Conservation (phyloP, 2,113 vertebrate species). For the Neomonachus schauinslandi region DNA sequence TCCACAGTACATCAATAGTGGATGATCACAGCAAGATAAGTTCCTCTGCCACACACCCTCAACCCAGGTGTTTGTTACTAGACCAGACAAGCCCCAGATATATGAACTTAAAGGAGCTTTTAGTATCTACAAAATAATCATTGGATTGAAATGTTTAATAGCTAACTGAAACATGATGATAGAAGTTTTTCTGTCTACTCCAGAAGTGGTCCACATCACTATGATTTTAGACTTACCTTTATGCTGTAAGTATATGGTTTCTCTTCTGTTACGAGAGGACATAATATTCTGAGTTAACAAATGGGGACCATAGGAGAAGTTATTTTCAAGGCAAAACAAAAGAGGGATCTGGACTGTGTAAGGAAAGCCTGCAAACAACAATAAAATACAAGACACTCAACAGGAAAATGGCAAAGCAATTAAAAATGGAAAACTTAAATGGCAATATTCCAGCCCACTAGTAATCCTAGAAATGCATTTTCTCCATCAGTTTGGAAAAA, state of each 20-base stretch:
- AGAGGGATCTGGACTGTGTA: not conserved
- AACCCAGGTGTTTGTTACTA: not conserved
- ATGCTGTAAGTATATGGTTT: not conserved
- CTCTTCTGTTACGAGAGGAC: not conserved
- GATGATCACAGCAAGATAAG: not conserved
- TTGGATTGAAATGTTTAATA: not conserved
- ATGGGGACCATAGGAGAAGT: not conserved
- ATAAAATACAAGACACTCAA: not conserved
- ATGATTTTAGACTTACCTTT: not conserved
- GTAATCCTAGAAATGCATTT: not conserved
- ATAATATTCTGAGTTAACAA: not conserved
- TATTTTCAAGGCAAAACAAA: slow-evolving; percentile 3
- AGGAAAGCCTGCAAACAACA: not conserved
- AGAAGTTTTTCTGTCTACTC: not conserved
- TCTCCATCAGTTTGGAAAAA: not conserved
- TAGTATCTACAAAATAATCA: not conserved
- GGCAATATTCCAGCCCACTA: not conserved
- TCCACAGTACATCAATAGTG: not conserved
- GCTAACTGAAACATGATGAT: not conserved
- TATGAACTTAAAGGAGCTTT: not conserved
- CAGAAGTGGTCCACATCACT: not conserved
- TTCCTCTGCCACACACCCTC: not conserved
- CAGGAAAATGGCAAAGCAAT: not conserved
- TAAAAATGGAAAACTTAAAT: not conserved
- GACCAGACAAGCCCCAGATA: not conserved